phyloP scores from a whole-genome alignment of 2,797 vertebrate species.

The Peromyscus attwateri region DNA sequence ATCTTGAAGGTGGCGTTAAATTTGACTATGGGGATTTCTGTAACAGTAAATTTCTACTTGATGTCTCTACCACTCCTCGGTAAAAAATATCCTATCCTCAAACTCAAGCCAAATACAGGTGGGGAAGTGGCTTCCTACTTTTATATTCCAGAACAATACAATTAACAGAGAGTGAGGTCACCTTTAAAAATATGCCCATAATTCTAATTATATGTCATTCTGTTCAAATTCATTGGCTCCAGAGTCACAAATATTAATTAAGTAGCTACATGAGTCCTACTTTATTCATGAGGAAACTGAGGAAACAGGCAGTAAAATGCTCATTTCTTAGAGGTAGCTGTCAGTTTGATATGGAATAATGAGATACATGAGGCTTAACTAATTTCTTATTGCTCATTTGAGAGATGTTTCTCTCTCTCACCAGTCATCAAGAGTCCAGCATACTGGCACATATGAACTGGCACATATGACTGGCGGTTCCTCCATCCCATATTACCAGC shows the following conservation, averaged over 20 bases:
- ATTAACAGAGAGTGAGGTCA: slow-evolving; percentile 28
- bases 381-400: neutral
- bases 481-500: neutral
- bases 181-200: neutral
- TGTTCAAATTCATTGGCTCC: slow-evolving; percentile 8
- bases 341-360: slow-evolving; percentile 1
- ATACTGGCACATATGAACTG: neutral
- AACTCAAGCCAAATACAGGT: neutral
- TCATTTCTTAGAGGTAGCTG: neutral
- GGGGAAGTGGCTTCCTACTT: neutral
- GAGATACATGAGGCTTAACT: neutral
- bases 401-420: neutral
- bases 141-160: slow-evolving; percentile 24
- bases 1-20: slow-evolving; percentile 33
- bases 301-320: neutral
- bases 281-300: slow-evolving; percentile 39
- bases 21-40: slow-evolving; percentile 42
- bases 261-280: neutral
- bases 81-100: slow-evolving; percentile 1
- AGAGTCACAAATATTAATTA: slow-evolving; percentile 44
- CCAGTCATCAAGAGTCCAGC: neutral
- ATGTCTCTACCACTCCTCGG: neutral
- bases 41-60: slow-evolving; percentile 40
- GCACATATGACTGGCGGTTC: neutral
- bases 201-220: slow-evolving; percentile 22